phyloP scores from a whole-genome alignment of 2,797 vertebrate species.

The Danionella dracula region DNA sequence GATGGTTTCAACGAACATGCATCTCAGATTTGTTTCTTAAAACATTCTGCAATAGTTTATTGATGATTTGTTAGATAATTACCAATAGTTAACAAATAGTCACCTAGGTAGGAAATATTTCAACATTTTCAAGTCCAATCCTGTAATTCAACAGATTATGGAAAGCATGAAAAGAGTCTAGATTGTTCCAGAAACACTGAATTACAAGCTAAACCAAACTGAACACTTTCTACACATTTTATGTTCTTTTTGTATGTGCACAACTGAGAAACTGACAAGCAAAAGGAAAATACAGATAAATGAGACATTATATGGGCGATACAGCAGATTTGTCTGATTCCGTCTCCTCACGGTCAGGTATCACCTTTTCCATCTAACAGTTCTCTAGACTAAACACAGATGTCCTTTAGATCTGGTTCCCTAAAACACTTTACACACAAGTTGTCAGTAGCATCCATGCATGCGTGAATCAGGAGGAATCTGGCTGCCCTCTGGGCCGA shows the following conservation, averaged over 20 bases:
- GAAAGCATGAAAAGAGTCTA: background rate
- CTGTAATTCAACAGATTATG: background rate
- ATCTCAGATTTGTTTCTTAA: no score
- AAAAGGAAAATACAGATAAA: background rate
- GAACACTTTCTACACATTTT: background rate
- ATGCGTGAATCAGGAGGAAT: background rate
- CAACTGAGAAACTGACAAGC: background rate
- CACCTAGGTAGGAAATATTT: no score
- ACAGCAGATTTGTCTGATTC: conserved; percentile 31
- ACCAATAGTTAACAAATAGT: no score
- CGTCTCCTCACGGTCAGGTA: conserved; percentile 21
- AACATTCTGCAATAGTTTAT: no score
- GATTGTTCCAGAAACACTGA: background rate
- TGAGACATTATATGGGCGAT: no score
- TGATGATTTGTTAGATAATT: no score
- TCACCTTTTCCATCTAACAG: conserved; percentile 10
- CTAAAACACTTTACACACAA: background rate
- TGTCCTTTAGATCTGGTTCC: background rate
- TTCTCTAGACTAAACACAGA: background rate
- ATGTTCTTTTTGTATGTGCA: background rate
- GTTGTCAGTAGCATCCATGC: background rate
- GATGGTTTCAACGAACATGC: no score
- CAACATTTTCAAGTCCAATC: no score
- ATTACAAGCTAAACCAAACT: background rate
- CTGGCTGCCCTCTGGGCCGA: background rate